Evolutionary conservation across 2,888 invertebrate genomes (phyloP).

Genomic region (Temnothorax rugatulus): DNA sequence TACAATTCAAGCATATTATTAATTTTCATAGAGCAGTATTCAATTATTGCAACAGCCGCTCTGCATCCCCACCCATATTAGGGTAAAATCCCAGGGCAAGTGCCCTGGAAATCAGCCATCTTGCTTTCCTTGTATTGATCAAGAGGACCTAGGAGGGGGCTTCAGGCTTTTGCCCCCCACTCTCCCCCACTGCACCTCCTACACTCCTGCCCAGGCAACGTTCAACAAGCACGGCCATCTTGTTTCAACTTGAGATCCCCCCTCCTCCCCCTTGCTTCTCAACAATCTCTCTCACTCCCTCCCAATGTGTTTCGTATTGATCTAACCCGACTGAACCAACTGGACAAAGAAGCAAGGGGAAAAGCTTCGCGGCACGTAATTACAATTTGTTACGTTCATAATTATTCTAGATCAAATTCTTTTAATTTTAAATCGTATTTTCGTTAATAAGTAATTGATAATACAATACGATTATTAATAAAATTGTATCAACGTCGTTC

Average conservation of each 20-base stretch:
- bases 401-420: not conserved
- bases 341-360: constrained; percentile 72
- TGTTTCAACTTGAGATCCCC: constrained; percentile 82
- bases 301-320: constrained; percentile 82
- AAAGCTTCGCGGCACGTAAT: constrained; percentile 24
- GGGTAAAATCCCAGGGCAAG: constrained; percentile 83
- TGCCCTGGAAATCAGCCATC: constrained; percentile 85
- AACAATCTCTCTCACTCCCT: constrained; percentile 70
- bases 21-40: constrained; percentile 39
- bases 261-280: constrained; percentile 50
- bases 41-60: constrained; percentile 51
- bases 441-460: not conserved
- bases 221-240: constrained; percentile 82
- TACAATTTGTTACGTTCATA: not conserved
- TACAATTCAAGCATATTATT: constrained; percentile 6
- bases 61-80: constrained; percentile 70
- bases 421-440: not conserved
- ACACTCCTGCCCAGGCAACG: constrained; percentile 75
- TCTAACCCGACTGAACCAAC: constrained; percentile 77
- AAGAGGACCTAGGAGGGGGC: constrained; percentile 76
- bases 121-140: constrained; percentile 86
- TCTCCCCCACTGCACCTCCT: constrained; percentile 70
- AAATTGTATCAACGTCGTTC: not conserved
- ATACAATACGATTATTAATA: not conserved
- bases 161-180: constrained; percentile 74